Percentiles rank a stretch among this genome's conserved stretches.
phyloP scores from a whole-genome alignment of 1,140 invertebrate genomes.

The Drosophila takahashii region DNA sequence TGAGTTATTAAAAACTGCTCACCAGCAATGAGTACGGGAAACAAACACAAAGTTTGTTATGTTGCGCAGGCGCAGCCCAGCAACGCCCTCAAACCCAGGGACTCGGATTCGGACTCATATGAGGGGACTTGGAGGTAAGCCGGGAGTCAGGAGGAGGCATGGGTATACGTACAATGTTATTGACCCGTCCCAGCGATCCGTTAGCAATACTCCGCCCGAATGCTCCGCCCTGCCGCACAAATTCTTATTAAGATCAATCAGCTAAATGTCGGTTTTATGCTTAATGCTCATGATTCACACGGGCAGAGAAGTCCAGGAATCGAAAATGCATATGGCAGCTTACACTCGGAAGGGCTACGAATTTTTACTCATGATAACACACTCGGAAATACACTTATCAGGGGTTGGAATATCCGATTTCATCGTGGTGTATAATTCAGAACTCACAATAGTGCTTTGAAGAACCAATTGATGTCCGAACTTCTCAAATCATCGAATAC shows the following conservation, averaged over 20 bases:
- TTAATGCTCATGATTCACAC: slow-evolving; percentile 82
- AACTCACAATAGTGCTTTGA: no score
- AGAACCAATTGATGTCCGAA: no score
- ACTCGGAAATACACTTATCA: slow-evolving; percentile 3
- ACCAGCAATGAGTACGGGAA: slow-evolving; percentile 48
- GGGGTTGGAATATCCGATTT: neutral
- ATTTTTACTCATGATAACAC: neutral
- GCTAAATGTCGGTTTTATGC: slow-evolving; percentile 82
- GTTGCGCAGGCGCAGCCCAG: slow-evolving; percentile 77
- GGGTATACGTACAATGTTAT: slow-evolving; percentile 64
- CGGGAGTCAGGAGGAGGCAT: slow-evolving; percentile 5
- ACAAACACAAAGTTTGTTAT: slow-evolving; percentile 77
- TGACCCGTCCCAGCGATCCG: slow-evolving; percentile 72
- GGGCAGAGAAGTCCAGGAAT: slow-evolving; percentile 54
- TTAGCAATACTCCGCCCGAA: slow-evolving; percentile 46
- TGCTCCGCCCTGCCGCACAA: slow-evolving; percentile 37
- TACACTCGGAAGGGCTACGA: slow-evolving; percentile 14
- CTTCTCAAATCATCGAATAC: neutral
- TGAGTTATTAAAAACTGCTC: slow-evolving; percentile 66
- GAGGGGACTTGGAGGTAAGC: neutral
- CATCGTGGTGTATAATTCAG: no score
- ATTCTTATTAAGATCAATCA: slow-evolving; percentile 83
- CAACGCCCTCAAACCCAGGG: slow-evolving; percentile 62
- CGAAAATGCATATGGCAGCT: slow-evolving; percentile 54
- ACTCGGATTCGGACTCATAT: slow-evolving; percentile 17